Evolutionary conservation across 2,888 invertebrate genomes (phyloP), one percentile per base, ranked within the genome.

Genomic region (Drosophila buzzatii): DNA sequence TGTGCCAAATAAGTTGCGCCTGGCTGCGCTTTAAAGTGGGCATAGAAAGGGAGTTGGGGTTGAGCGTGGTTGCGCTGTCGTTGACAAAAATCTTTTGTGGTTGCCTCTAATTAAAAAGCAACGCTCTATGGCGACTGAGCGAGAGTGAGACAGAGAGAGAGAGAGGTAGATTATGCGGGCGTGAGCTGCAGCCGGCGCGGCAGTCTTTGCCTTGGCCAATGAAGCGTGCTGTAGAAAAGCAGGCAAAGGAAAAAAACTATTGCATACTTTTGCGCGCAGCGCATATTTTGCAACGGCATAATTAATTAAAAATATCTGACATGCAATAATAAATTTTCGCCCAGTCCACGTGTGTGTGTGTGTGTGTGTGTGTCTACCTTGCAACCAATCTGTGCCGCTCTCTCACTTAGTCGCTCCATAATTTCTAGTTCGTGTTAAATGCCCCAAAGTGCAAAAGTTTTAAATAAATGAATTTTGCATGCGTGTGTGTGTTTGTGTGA

Each of bases 221-320:
- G 89, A 76, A 79, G 75, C 72, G 60, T 14, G 59, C 53, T 44
- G 23, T 37, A 58, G 44, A 49, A 41, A 77, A 49, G 51, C 56
- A 49, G 51, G 56, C 12, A 10, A 14, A 35, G 12, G 55, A 42
- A 73, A 83, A 82, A 82, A 85, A 76, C 70, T 78, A 73, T 80
- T 71, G 90, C 90, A 86, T 88, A 86, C 80, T 89, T 86, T 77
- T 70, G 44, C 59, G 90, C 73, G 84, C 79, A 47, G 70, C 79
- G 80, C 75, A 85, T 80, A 82, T 90, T 88, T 90, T 75, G 59
- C 85, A 63, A 59, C 68, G 65, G 73, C 86, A 90, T 90, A 86
- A 86, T 86, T 86, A 86, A 86, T 86, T 86, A 85, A 88, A 86
- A 86, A 83, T 83, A 90, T 81, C 81, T 83, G 82, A 72, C 79